Conservation (phyloP, 2,888 invertebrate species). For the Monoplex corrugatus region DNA sequence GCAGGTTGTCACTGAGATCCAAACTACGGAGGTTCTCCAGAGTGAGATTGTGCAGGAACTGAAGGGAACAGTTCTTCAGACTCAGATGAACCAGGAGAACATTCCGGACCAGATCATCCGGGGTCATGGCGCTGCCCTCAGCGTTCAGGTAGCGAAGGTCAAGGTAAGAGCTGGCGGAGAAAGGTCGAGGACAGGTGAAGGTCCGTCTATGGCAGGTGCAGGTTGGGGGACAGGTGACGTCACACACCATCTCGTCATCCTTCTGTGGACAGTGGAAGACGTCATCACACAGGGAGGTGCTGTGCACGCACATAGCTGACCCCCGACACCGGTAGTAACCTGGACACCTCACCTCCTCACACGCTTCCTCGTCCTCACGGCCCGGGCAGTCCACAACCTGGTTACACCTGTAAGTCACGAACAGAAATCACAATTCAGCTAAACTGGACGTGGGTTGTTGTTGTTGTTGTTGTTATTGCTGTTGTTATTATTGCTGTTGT, state of each 20-base stretch:
- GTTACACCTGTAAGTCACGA: not conserved
- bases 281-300: not conserved
- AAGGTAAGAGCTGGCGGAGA: not conserved
- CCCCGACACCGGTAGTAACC: not conserved
- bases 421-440: too few relatives aligned
- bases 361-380: not conserved
- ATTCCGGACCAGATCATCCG: not conserved
- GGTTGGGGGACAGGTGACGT: not conserved
- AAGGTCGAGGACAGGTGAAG: not conserved
- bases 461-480: too few relatives aligned
- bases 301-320: not conserved
- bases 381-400: not conserved
- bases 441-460: too few relatives aligned
- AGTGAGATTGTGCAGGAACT: not conserved
- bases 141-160: slow-evolving; percentile 16
- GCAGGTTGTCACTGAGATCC: slow-evolving; percentile 5
- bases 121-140: not conserved
- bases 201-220: slow-evolving; percentile 6
- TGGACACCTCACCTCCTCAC: not conserved
- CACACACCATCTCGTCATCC: slow-evolving; percentile 27
- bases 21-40: not conserved
- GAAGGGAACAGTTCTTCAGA: not conserved
- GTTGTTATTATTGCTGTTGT: too few relatives aligned
- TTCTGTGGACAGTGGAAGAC: slow-evolving; percentile 11
- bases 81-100: not conserved